A percentile compares a stretch with the other conserved stretches of the same genome.
These are phyloP conservation scores for Rhizoglyphus robini DNA, from an alignment of 1,140 invertebrate genomes.

Conservation along the genomic window DNA sequence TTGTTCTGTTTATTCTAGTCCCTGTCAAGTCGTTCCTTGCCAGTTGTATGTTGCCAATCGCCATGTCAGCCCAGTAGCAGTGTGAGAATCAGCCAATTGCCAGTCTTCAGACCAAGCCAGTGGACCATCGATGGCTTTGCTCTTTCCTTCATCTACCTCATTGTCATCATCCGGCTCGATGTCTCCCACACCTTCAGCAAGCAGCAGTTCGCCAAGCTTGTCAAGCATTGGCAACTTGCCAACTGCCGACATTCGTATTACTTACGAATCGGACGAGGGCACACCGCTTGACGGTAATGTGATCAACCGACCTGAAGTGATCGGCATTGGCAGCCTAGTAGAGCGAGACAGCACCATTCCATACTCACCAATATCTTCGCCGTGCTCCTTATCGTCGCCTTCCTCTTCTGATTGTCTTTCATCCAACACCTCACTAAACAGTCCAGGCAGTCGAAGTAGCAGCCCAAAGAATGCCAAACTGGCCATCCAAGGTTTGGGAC, in stretches of 20 bases:
- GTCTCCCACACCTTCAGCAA: not conserved
- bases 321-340: not conserved
- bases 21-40: no score
- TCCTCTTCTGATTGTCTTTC: not conserved
- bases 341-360: not conserved
- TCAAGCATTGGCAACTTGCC: not conserved
- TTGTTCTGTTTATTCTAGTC: no score
- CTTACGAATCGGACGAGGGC: conserved; percentile 12
- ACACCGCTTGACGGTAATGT: conserved; percentile 3
- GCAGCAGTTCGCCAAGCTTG: not conserved
- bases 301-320: not conserved
- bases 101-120: no score
- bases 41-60: no score
- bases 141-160: not conserved
- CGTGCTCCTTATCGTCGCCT: not conserved
- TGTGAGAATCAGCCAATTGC: no score
- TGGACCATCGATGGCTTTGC: not conserved
- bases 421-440: conserved; percentile 3
- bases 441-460: not conserved
- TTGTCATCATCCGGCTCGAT: not conserved
- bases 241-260: conserved; percentile 4
- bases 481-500: not conserved
- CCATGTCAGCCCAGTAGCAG: no score
- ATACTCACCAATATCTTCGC: not conserved
- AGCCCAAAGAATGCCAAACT: not conserved